Conservation (phyloP, 2,888 invertebrate species). For the Stenodema calcarata region DNA sequence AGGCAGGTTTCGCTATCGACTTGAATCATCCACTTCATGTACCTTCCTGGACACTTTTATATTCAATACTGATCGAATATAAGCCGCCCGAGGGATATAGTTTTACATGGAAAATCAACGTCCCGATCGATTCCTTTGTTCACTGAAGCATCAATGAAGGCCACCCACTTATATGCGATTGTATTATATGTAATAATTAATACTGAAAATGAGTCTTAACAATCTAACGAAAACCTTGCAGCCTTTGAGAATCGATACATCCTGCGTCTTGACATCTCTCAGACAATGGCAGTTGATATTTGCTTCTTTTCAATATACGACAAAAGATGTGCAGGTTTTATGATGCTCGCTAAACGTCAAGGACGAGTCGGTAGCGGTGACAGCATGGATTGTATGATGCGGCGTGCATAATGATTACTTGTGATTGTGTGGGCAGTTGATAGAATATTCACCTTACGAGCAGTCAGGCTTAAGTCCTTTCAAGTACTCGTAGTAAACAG, state of each 20-base stretch:
- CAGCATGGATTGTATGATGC: too few species aligned
- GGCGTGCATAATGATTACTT: too few species aligned
- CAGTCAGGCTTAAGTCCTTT: too few species aligned
- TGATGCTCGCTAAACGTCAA: not conserved
- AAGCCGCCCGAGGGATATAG: not conserved
- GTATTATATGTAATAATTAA: not conserved
- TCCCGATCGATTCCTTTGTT: not conserved
- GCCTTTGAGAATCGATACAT: not conserved
- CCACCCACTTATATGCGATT: not conserved
- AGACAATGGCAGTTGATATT: not conserved
- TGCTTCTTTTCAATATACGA: not conserved
- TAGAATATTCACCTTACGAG: too few species aligned
- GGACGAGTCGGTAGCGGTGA: not conserved
- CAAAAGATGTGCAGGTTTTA: not conserved
- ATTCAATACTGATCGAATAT: not conserved
- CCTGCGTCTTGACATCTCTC: not conserved
- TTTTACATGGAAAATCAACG: not conserved
- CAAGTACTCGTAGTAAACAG: too few species aligned
- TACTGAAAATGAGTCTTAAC: not conserved
- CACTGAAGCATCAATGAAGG: not conserved
- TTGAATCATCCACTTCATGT: not conserved
- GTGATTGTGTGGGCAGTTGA: too few species aligned
- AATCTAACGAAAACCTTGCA: not conserved
- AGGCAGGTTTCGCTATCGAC: not conserved
- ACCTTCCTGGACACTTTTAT: not conserved